A percentile compares a stretch with the other conserved stretches of the same genome.
phyloP scores from a whole-genome alignment of 2,113 vertebrate species.

The Lepisosteus osseus region DNA sequence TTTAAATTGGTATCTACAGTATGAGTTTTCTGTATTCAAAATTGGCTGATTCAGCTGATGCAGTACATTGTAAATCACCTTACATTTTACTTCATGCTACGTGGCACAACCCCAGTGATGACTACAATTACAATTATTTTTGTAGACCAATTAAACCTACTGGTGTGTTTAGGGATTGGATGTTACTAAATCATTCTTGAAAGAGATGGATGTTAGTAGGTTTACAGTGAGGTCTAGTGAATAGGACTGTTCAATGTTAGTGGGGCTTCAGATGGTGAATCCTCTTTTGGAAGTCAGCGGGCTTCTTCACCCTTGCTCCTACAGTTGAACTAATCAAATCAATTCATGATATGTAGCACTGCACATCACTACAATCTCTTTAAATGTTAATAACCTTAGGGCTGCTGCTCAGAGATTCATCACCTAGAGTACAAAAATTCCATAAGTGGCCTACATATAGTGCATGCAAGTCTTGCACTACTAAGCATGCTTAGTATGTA shows the following conservation, averaged over 20 bases:
- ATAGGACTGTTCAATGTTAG: slow-evolving; percentile 46
- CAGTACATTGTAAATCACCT: not conserved
- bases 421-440: no score
- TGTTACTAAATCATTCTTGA: slow-evolving; percentile 55
- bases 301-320: slow-evolving; percentile 2
- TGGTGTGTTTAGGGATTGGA: not conserved
- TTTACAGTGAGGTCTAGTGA: slow-evolving; percentile 37
- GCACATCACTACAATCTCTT: slow-evolving; percentile 20
- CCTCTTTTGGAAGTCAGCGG: slow-evolving; percentile 10
- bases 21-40: slow-evolving; percentile 13
- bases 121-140: not conserved
- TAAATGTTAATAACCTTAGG: slow-evolving; percentile 28
- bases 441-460: no score
- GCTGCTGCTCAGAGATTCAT: not conserved
- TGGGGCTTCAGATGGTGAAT: slow-evolving; percentile 37
- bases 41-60: slow-evolving; percentile 22
- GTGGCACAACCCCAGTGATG: not conserved
- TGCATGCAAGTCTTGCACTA: no score
- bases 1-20: slow-evolving; percentile 28
- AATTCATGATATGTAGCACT: not conserved
- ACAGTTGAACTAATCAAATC: slow-evolving; percentile 10
- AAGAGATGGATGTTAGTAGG: slow-evolving; percentile 48
- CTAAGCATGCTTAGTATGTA: no score
- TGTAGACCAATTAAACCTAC: not conserved
- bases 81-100: not conserved